Conservation (phyloP, 2,797 vertebrate species). For the Antrozous pallidus region DNA sequence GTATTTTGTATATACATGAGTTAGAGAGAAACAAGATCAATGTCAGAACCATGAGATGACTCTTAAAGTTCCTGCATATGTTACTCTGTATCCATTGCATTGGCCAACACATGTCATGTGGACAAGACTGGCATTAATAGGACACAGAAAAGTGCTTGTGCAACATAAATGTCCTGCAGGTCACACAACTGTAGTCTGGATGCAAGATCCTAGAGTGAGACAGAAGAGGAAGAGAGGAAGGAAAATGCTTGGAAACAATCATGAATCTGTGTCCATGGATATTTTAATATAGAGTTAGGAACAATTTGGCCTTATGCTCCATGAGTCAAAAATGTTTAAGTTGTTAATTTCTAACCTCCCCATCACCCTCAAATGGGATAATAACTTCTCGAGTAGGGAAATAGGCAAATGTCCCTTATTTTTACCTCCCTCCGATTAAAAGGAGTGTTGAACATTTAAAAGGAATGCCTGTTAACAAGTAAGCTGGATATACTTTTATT, state of each 20-base stretch:
- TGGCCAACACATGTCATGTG: not conserved
- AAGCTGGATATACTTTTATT: not conserved
- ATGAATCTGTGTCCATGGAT: not conserved
- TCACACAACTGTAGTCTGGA: rapidly evolving
- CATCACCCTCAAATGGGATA: not conserved
- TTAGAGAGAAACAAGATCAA: not conserved
- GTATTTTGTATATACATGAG: no score
- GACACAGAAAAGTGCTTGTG: not conserved
- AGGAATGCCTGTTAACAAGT: not conserved
- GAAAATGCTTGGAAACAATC: not conserved
- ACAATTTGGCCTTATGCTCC: not conserved
- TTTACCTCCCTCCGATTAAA: not conserved
- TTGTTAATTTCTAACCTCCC: not conserved
- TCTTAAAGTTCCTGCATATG: not conserved
- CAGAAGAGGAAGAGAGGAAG: rapidly evolving
- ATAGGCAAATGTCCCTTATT: not conserved
- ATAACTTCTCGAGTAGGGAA: not conserved
- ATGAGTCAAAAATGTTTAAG: not conserved
- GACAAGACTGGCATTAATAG: rapidly evolving
- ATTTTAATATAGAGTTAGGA: not conserved
- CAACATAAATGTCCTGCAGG: not conserved
- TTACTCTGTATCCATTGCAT: not conserved
- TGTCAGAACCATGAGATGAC: not conserved
- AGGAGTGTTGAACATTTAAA: not conserved
- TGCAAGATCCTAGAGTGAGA: not conserved